Evolutionary conservation across 2,797 vertebrate species (phyloP).

Genomic region (Trachops cirrhosus): DNA sequence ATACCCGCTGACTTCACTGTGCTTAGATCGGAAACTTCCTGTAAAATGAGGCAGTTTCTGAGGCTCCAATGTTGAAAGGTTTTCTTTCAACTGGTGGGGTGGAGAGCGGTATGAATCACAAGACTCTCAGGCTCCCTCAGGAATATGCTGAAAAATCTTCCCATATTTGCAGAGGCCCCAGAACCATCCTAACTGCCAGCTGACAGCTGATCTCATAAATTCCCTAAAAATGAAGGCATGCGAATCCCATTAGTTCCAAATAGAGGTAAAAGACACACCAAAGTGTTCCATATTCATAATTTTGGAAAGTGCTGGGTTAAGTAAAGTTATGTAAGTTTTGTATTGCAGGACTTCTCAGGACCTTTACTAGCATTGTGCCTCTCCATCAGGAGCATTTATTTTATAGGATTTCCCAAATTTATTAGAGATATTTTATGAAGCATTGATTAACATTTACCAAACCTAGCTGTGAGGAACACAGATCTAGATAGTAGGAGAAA

Average conservation of each 20-base stretch:
- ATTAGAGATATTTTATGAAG: background rate
- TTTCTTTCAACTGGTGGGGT: background rate
- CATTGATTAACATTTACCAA: background rate
- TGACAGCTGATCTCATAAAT: background rate
- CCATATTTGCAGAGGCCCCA: slow-evolving; percentile 8
- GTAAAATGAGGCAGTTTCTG: background rate
- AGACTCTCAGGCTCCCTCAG: background rate
- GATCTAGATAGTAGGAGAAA: background rate
- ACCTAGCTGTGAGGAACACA: background rate
- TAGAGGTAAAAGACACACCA: background rate
- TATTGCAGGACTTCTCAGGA: background rate
- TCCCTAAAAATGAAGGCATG: slow-evolving; percentile 9
- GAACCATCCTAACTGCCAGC: background rate
- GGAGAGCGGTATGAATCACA: slow-evolving; percentile 27
- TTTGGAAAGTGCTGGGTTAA: background rate
- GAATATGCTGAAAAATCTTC: slow-evolving; percentile 29
- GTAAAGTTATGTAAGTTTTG: background rate
- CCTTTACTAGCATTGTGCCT: background rate
- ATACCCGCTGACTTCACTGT: background rate
- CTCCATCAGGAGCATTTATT: background rate
- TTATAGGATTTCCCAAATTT: background rate
- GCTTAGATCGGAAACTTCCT: background rate
- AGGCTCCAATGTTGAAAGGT: background rate
- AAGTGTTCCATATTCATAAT: background rate
- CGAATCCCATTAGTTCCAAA: slow-evolving; percentile 14